These are phyloP conservation scores for Petrocephalus schoutedeni DNA, from an alignment of 2,797 vertebrate genomes.

Conservation along the genomic window DNA sequence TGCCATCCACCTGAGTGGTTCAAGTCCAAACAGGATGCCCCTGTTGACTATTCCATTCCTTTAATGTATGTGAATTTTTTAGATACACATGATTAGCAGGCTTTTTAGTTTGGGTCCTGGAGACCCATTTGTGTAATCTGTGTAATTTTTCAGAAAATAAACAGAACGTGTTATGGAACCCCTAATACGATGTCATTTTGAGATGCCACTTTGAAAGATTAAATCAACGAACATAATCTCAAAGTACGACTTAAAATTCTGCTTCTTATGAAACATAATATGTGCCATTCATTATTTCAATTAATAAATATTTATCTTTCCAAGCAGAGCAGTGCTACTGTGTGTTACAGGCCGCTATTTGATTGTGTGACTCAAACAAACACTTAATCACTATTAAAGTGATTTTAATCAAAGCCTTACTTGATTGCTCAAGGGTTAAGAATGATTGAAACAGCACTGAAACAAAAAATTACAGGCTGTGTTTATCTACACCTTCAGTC, in stretches of 20 bases:
- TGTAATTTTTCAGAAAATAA: background rate
- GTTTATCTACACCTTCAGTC: background rate
- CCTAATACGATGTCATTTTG: background rate
- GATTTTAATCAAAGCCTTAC: background rate
- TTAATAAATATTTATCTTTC: background rate
- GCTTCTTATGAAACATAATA: background rate
- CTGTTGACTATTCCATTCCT: background rate
- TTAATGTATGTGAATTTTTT: background rate
- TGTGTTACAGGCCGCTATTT: background rate
- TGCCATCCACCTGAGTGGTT: background rate
- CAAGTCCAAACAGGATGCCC: background rate
- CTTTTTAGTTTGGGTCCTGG: background rate
- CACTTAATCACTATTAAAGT: constrained; percentile 6
- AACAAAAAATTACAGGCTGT: background rate
- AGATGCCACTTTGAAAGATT: background rate
- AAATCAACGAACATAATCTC: background rate
- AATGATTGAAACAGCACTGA: constrained; percentile 6
- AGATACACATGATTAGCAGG: background rate
- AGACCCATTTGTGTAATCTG: background rate
- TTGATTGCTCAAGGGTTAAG: constrained; percentile 5
- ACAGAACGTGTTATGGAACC: background rate
- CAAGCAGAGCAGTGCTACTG: background rate
- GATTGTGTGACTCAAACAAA: background rate
- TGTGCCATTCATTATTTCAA: background rate
- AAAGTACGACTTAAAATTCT: background rate